These are phyloP conservation scores for Tetrapedia diversipes DNA, from an alignment of 2,888 invertebrate species.

Conservation along the genomic window DNA sequence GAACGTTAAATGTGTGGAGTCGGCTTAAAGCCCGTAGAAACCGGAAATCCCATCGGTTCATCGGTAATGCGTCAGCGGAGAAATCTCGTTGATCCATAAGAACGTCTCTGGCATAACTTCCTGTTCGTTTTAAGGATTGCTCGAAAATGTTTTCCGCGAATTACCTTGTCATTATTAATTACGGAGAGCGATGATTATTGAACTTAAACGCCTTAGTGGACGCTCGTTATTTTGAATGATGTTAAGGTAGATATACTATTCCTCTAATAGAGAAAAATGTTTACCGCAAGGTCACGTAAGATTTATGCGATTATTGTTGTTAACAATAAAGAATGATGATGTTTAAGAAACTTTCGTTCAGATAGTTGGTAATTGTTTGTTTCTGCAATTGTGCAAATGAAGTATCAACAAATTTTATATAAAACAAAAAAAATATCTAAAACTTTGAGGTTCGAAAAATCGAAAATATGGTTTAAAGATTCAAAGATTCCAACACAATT, in stretches of 20 bases:
- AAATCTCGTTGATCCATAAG: slow-evolving; percentile 23
- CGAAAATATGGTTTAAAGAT: too few relatives aligned
- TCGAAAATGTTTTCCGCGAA: background rate
- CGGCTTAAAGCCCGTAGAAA: background rate
- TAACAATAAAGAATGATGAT: background rate
- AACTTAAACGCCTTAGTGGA: background rate
- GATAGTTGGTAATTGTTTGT: background rate
- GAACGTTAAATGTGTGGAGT: too few relatives aligned
- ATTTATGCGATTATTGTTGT: background rate
- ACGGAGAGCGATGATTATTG: background rate
- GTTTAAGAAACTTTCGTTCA: slow-evolving; percentile 21
- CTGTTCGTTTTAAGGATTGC: background rate
- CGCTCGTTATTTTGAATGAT: background rate
- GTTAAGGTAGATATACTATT: background rate
- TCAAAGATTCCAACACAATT: too few relatives aligned
- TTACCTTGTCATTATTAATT: background rate
- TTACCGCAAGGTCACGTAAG: background rate
- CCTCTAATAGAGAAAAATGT: slow-evolving; percentile 5
- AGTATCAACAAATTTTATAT: background rate
- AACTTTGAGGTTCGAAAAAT: background rate
- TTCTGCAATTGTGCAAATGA: background rate
- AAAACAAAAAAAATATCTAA: too few relatives aligned
- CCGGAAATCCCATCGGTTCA: slow-evolving; percentile 20
- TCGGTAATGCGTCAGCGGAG: slow-evolving; percentile 19
- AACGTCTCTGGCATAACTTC: background rate